phyloP scores from a whole-genome alignment of 2,888 invertebrate species.

The Dolichopus griseipennis region DNA sequence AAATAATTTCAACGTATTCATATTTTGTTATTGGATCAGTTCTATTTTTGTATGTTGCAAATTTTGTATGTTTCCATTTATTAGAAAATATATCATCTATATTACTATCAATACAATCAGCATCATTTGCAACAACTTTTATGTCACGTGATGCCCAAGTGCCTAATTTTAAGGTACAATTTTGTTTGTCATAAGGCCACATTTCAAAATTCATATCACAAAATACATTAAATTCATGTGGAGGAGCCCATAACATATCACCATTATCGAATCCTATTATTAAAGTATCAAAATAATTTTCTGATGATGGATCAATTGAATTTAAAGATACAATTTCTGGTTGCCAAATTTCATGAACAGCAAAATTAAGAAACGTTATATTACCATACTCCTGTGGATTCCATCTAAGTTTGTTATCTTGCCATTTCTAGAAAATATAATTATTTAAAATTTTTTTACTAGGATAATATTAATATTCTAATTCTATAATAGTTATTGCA shows the following conservation, averaged over 20 bases:
- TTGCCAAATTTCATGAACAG: slow-evolving; percentile 67
- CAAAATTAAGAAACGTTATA: slow-evolving; percentile 51
- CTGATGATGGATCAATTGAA: slow-evolving; percentile 33
- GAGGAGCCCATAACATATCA: slow-evolving; percentile 56
- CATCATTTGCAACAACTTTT: slow-evolving; percentile 45
- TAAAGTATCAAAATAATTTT: slow-evolving; percentile 21
- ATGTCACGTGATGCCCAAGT: slow-evolving; percentile 61
- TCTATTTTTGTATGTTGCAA: slow-evolving; percentile 26
- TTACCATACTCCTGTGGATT: slow-evolving; percentile 57
- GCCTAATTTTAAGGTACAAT: slow-evolving; percentile 58
- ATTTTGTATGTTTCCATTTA: slow-evolving; percentile 43
- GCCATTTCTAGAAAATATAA: slow-evolving; percentile 54
- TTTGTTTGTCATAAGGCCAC: slow-evolving; percentile 71
- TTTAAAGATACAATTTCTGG: slow-evolving; percentile 60
- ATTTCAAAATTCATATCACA: slow-evolving; percentile 56
- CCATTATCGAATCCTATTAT: slow-evolving; percentile 41
- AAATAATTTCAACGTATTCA: slow-evolving; percentile 28
- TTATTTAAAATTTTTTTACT: neutral
- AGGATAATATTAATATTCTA: too few relatives aligned
- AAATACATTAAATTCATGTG: slow-evolving; percentile 56
- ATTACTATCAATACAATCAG: slow-evolving; percentile 31
- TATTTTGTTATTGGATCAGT: slow-evolving; percentile 30
- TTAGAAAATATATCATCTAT: slow-evolving; percentile 16
- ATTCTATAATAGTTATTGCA: too few relatives aligned
- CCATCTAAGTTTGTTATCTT: slow-evolving; percentile 64